A percentile compares a stretch with the other conserved stretches of the same genome.
These are phyloP conservation scores for Pogoniulus pusillus DNA, from an alignment of 2,797 vertebrate genomes.

Conservation along the genomic window DNA sequence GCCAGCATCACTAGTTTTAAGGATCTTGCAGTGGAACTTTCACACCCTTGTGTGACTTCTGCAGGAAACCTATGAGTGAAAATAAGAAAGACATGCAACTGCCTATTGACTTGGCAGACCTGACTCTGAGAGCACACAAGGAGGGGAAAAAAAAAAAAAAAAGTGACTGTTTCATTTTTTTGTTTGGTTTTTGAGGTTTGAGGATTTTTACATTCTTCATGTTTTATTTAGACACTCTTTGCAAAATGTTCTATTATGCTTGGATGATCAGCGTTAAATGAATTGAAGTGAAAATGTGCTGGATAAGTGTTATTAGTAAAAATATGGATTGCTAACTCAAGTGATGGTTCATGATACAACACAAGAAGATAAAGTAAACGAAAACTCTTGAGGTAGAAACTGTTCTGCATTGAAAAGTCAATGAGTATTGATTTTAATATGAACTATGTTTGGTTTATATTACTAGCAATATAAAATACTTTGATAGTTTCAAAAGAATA, in stretches of 20 bases:
- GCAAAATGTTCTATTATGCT: slow-evolving; percentile 1
- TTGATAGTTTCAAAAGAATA: slow-evolving; percentile 17
- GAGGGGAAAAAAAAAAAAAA: neutral
- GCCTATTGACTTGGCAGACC: neutral
- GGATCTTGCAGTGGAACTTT: neutral
- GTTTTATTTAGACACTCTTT: neutral
- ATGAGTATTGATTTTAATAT: slow-evolving; percentile 54
- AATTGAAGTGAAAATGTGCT: slow-evolving; percentile 32
- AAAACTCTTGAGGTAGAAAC: slow-evolving; percentile 23
- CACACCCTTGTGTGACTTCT: neutral
- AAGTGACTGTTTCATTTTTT: neutral
- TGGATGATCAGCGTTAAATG: neutral
- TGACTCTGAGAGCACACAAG: neutral
- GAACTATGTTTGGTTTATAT: slow-evolving; percentile 27
- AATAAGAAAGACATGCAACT: neutral
- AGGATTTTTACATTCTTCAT: neutral
- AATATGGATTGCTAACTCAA: slow-evolving; percentile 9
- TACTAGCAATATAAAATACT: slow-evolving; percentile 7
- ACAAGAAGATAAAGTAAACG: slow-evolving; percentile 8
- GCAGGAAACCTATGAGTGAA: neutral
- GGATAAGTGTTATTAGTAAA: slow-evolving; percentile 21
- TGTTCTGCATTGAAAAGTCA: slow-evolving; percentile 44
- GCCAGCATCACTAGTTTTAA: neutral
- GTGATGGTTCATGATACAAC: neutral
- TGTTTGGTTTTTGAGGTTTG: neutral